These are phyloP conservation scores for Panagrolaimus sp. DNA, from an alignment of 1,140 invertebrate genomes.

Conservation along the genomic window DNA sequence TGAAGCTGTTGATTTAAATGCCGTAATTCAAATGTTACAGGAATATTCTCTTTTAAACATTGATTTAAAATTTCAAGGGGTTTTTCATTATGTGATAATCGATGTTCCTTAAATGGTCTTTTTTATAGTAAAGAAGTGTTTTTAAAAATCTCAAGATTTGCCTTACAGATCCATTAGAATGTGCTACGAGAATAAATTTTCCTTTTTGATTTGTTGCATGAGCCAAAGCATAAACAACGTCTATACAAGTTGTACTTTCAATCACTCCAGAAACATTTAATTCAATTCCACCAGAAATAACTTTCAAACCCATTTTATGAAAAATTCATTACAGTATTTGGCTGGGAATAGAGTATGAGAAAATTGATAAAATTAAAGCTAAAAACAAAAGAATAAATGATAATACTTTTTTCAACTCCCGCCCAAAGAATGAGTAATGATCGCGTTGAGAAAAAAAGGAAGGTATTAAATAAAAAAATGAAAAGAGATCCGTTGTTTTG, in stretches of 20 bases:
- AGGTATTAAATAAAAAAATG: too few relatives aligned
- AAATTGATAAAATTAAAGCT: too few relatives aligned
- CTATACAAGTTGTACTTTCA: constrained; percentile 27
- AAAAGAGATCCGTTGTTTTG: too few relatives aligned
- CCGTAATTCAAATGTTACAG: neutral
- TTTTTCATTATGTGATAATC: constrained; percentile 8
- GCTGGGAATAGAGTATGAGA: too few relatives aligned
- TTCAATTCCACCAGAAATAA: constrained; percentile 16
- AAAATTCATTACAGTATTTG: too few relatives aligned
- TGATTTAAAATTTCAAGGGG: constrained; percentile 9
- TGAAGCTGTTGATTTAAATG: neutral
- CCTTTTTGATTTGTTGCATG: constrained; percentile 44
- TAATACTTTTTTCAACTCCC: too few relatives aligned
- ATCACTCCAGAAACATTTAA: constrained; percentile 31
- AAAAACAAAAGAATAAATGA: too few relatives aligned
- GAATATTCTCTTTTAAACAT: neutral
- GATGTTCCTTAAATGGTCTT: constrained; percentile 8
- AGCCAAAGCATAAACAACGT: constrained; percentile 38
- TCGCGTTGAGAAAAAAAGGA: too few relatives aligned
- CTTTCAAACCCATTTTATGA: constrained; percentile 18
- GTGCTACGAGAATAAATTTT: constrained; percentile 35
- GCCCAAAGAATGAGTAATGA: too few relatives aligned
- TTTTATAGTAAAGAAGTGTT: neutral
- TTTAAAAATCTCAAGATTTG: neutral
- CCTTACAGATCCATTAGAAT: constrained; percentile 24